These are phyloP conservation scores for Drosophila kambysellisi DNA, from an alignment of 2,888 invertebrate species.

Conservation along the genomic window DNA sequence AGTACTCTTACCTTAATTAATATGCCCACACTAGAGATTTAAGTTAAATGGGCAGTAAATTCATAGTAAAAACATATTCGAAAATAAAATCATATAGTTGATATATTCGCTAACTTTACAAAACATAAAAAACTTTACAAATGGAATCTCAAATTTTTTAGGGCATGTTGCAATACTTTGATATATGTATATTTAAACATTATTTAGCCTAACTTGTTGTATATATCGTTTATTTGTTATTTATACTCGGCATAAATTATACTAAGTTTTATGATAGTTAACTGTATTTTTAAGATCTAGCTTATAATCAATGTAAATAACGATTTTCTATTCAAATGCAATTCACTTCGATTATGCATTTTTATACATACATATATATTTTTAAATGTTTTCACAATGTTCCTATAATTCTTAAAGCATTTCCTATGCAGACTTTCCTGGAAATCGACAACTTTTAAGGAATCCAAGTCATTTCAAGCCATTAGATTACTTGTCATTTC, in stretches of 20 bases:
- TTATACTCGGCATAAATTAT: slow-evolving; percentile 15
- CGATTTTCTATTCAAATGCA: slow-evolving; percentile 6
- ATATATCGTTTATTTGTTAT: slow-evolving; percentile 13
- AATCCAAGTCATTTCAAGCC: not conserved
- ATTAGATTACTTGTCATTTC: not conserved
- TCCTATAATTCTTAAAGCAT: slow-evolving; percentile 35
- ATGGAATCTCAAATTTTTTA: slow-evolving; percentile 3
- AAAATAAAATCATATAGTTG: slow-evolving; percentile 7
- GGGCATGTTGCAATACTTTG: slow-evolving; percentile 34
- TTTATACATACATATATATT: slow-evolving; percentile 4
- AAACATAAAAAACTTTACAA: not conserved
- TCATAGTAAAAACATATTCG: slow-evolving; percentile 3
- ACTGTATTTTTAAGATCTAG: slow-evolving; percentile 46
- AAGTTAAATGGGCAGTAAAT: slow-evolving; percentile 33
- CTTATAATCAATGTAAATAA: slow-evolving; percentile 61
- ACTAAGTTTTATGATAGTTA: slow-evolving; percentile 20
- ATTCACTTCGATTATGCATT: slow-evolving; percentile 19
- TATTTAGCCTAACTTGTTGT: slow-evolving; percentile 11
- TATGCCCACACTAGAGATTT: slow-evolving; percentile 40
- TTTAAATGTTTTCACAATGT: slow-evolving; percentile 27
- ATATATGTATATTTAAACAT: slow-evolving; percentile 1
- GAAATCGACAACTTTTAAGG: not conserved
- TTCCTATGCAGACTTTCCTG: not conserved
- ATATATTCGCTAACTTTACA: slow-evolving; percentile 11
- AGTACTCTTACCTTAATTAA: slow-evolving; percentile 47